Evolutionary conservation across 2,888 invertebrate species (phyloP).

Genomic region (Eristalis tenax): DNA sequence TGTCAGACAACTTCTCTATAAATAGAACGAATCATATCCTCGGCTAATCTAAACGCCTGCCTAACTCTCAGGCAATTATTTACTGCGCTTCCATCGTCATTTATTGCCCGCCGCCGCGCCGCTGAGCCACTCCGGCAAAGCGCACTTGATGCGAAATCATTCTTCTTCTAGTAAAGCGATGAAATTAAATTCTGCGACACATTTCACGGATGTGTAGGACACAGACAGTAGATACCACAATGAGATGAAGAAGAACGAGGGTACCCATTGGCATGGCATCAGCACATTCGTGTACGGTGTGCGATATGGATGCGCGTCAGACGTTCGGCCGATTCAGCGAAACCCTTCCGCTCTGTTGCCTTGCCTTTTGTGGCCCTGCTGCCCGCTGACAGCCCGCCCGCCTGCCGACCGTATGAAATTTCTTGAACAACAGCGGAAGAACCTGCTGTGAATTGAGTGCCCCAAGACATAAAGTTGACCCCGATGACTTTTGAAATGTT

Average conservation of each 20-base stretch:
- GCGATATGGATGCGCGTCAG: slow-evolving; percentile 65
- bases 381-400: not conserved
- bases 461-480: slow-evolving; percentile 71
- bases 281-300: slow-evolving; percentile 54
- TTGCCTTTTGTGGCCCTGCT: not conserved
- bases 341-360: not conserved
- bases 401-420: slow-evolving; percentile 42
- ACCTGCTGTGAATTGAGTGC: slow-evolving; percentile 72
- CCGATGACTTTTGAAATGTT: slow-evolving; percentile 72
- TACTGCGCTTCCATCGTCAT: slow-evolving; percentile 30
- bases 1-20: slow-evolving; percentile 3
- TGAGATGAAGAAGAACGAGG: slow-evolving; percentile 19
- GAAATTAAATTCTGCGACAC: slow-evolving; percentile 70
- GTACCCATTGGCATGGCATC: slow-evolving; percentile 58
- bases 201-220: slow-evolving; percentile 45
- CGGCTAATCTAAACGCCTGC: slow-evolving; percentile 12
- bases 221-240: slow-evolving; percentile 5
- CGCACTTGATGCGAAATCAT: slow-evolving; percentile 36
- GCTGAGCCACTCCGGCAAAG: slow-evolving; percentile 1
- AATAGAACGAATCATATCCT: slow-evolving; percentile 7
- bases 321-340: not conserved
- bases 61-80: slow-evolving; percentile 39
- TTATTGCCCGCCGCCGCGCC: slow-evolving; percentile 27
- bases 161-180: slow-evolving; percentile 20
- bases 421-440: slow-evolving; percentile 67